Conservation (phyloP, 2,888 invertebrate species). For the Argyra leucocephala region DNA sequence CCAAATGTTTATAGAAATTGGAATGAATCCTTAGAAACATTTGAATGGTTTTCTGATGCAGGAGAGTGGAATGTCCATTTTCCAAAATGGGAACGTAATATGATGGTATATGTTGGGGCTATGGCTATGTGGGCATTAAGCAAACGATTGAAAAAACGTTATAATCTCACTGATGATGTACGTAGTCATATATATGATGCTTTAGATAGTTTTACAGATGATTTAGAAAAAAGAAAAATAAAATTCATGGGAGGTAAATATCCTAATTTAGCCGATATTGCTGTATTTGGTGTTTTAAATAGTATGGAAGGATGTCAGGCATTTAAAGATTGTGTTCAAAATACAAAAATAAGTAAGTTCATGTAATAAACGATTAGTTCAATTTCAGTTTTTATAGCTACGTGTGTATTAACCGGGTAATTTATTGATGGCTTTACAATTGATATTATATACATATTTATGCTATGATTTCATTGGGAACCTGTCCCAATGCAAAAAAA, state of each 20-base stretch:
- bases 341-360: slow-evolving; percentile 63
- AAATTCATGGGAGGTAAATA: slow-evolving; percentile 75
- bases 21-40: slow-evolving; percentile 79
- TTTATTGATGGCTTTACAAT: not conserved
- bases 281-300: slow-evolving; percentile 80
- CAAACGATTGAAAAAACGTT: slow-evolving; percentile 76
- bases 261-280: slow-evolving; percentile 87
- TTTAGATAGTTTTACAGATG: slow-evolving; percentile 67
- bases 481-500: too few species aligned
- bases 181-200: slow-evolving; percentile 83
- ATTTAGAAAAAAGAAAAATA: slow-evolving; percentile 57
- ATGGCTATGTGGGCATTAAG: slow-evolving; percentile 88
- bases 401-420: too few species aligned
- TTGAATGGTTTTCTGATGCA: slow-evolving; percentile 85
- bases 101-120: slow-evolving; percentile 89
- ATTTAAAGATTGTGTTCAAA: slow-evolving; percentile 66
- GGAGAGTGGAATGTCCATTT: slow-evolving; percentile 90
- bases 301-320: slow-evolving; percentile 90
- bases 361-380: not conserved
- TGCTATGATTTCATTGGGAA: too few species aligned
- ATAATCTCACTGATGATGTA: slow-evolving; percentile 79
- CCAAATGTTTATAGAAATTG: slow-evolving; percentile 91
- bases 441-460: not conserved
- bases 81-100: slow-evolving; percentile 68
- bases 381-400: too few species aligned